Evolutionary conservation across 2,888 invertebrate species (phyloP), one percentile per base, ranked within the genome.

Genomic region (Cactoblastis cactorum): DNA sequence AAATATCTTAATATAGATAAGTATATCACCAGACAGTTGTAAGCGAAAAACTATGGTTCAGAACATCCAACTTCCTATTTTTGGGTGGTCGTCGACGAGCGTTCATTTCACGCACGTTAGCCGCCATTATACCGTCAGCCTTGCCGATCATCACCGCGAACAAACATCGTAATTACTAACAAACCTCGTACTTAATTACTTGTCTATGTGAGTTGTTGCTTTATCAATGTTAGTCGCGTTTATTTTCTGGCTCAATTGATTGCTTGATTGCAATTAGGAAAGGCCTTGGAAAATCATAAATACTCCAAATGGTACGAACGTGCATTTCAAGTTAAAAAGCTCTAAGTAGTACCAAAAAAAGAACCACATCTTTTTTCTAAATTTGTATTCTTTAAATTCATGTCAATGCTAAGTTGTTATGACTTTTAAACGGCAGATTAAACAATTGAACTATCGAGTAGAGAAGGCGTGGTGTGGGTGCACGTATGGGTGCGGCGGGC

Each of bases 21-120:
- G 9, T 28, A 28, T 1, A 45, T 17, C 3, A 15, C 45, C 8
- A 24, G n/a, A n/a, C 33, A 33, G 18, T 17, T n/a, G n/a, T n/a
- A n/a, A 33, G 12, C 33, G 1, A 19, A 18, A 45, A 22, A 12
- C 45, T 50, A 38, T 28, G 9, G 17, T 39, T 57, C 56, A 51
- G 54, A 56, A 52, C 59, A 61, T 66, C 62, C 61, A 49, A 39
- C 63, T 62, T 67, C 63, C 70, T 74, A 74, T 62, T 70, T 69
- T 77, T 80, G 85, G 85, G 87, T 85, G 87, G 87, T 87, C 84
- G 77, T 47, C 53, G 35, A 56, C 63, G 62, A 57, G 62, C 59
- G 65, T 71, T 86, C 71, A 87, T 87, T 87, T 86, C 86, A 87
- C 80, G 87, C 71, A 46, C 75, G 69, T 82, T 81, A 82, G 50